These are phyloP conservation scores for Prolemur simus DNA, from an alignment of 2,113 vertebrate species.

Conservation along the genomic window DNA sequence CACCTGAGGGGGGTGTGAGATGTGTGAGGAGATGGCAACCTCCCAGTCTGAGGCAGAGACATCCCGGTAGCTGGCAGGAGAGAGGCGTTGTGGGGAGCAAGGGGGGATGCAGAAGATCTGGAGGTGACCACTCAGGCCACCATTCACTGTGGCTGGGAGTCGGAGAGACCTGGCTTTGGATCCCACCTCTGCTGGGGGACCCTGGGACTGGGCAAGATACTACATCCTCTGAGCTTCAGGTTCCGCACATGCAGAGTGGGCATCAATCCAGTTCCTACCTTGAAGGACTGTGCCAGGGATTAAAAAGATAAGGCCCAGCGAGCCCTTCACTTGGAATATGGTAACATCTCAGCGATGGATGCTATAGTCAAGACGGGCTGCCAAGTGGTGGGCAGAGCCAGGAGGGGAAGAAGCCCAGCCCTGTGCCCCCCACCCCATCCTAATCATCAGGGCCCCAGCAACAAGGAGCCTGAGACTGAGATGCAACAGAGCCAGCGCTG, in stretches of 20 bases:
- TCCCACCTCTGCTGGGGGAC: not conserved
- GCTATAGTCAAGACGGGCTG: not conserved
- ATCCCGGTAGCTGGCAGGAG: rapidly evolving
- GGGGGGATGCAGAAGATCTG: not conserved
- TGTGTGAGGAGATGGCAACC: not conserved
- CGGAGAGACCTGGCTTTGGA: not conserved
- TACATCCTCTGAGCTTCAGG: not conserved
- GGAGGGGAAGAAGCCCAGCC: not conserved
- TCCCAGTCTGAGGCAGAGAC: not conserved
- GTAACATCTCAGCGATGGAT: not conserved
- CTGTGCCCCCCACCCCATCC: not conserved
- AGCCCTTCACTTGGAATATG: rapidly evolving
- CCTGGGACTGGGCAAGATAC: not conserved
- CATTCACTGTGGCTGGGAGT: not conserved
- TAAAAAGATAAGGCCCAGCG: not conserved
- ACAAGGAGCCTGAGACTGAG: not conserved
- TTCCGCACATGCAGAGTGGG: not conserved
- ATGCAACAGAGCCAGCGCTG: not conserved
- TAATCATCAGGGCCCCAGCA: not conserved
- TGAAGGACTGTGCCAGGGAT: not conserved
- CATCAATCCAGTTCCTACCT: not conserved
- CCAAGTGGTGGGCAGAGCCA: not conserved
- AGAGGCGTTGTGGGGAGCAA: rapidly evolving
- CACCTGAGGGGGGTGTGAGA: not conserved
- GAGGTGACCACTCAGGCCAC: not conserved